Evolutionary conservation across 2,113 vertebrate species (phyloP), one percentile per base, ranked within the genome.

Genomic region (Plotosus lineatus): DNA sequence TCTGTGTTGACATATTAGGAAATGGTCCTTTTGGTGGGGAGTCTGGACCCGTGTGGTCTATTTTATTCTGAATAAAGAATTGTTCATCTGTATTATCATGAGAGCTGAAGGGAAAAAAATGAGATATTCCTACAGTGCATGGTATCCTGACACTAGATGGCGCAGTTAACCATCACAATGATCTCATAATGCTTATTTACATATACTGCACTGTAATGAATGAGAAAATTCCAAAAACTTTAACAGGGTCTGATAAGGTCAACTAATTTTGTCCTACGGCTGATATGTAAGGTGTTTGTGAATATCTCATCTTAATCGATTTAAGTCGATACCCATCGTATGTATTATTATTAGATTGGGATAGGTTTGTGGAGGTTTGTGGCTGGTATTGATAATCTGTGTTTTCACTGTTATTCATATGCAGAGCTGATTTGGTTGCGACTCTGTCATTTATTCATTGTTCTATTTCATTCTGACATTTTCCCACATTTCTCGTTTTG

Each of bases 61-160:
- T n/a, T n/a, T n/a, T n/a, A n/a, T n/a, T n/a, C n/a, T n/a, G n/a
- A n/a, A n/a, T n/a, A n/a, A n/a, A n/a, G n/a, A n/a, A n/a, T n/a
- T n/a, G n/a, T n/a, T n/a, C n/a, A n/a, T 17, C 4, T 0, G 28
- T 61, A 14, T 36, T 33, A 36, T 19, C 4, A 36, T 21, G 36
- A 36, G 58, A 36, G 14, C 60, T 63, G 26, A 63, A 63, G 60
- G n/a, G n/a, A n/a, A n/a, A n/a, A 63, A 63, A 42, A 66, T 66
- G 21, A 1, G 21, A 12, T 0, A 26, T n/a, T 42, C 9, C 31
- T 33, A 9, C 23, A 14, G 42, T 33, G 26, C 4, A n/a, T 3
- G 14, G 3, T 14, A 3, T 40, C 11, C 23, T 33, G 21, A 81
- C 86, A 71, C 78, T 77, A 83, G 81, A 80, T 85, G 86, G 56